phyloP scores from a whole-genome alignment of 1,140 invertebrate genomes.

The Cherax quadricarinatus region DNA sequence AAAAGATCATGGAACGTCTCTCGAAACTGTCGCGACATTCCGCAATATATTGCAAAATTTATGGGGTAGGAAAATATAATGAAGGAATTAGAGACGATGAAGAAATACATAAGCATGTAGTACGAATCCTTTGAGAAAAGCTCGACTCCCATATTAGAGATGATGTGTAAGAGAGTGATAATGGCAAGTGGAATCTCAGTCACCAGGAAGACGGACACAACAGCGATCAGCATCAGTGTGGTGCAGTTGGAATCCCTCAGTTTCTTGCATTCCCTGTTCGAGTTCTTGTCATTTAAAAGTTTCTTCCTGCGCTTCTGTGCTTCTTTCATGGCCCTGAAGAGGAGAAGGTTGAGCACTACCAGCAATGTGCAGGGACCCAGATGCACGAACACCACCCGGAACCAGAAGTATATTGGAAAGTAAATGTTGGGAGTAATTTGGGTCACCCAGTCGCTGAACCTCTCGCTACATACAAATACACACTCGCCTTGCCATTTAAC shows the following conservation, averaged over 20 bases:
- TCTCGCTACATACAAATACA: conserved; percentile 65
- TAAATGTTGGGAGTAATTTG: conserved; percentile 81
- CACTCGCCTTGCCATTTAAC: conserved; percentile 81
- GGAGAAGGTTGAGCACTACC: conserved; percentile 90
- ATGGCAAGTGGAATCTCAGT: conserved; percentile 95
- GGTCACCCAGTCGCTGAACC: conserved; percentile 74
- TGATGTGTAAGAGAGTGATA: conserved; percentile 90
- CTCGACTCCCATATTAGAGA: conserved; percentile 82
- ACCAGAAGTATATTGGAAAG: conserved; percentile 88
- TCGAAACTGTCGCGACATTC: conserved; percentile 93
- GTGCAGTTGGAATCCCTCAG: conserved; percentile 91
- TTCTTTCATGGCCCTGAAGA: conserved; percentile 89
- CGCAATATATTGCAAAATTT: conserved; percentile 97
- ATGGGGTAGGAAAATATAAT: conserved; percentile 94
- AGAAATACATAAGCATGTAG: conserved; percentile 87
- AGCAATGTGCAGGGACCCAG: conserved; percentile 91
- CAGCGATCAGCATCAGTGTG: conserved; percentile 94
- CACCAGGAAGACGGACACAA: conserved; percentile 92
- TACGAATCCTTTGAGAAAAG: conserved; percentile 82
- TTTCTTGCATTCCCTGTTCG: conserved; percentile 86
- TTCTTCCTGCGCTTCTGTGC: conserved; percentile 88
- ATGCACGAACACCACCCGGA: conserved; percentile 93
- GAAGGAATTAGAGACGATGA: conserved; percentile 92
- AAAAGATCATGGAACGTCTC: conserved; percentile 94
- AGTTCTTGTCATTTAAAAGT: conserved; percentile 81